Base-by-base conservation (phyloP, 2,797 vertebrate species). In the Pteropus rufus region DNA sequence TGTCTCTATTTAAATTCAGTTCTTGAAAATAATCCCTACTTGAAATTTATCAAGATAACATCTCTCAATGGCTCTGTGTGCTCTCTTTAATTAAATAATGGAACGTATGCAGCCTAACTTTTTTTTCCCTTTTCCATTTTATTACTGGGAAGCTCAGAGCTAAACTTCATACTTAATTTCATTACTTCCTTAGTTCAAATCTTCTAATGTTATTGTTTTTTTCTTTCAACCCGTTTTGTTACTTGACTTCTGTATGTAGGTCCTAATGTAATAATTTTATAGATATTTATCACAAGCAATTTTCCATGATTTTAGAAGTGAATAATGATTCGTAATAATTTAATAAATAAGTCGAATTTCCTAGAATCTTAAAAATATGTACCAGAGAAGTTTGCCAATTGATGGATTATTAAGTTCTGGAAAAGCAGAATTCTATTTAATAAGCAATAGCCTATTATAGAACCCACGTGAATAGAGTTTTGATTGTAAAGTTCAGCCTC, bases 151-250 rank as follows among this genome's bases (percentile, higher is more conserved):
- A 64, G 49, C 34, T 94, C 67, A 91, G 56, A 90, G 80, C 9
- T 87, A 77, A 94, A 73, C 11, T 79, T 39, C 31, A 67, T 72
- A n/a, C n/a, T 75, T 91, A 49, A 87, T 70, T 44, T n/a, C 44
- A 72, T 88, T 91, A 91, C 58, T 90, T 89, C 52, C 44, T 94
- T 73, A 34, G 49, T 46, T 58, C 69, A 39, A 81, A 49, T 49
- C 21, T 73, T 91, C 39, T 56, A 60, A 60, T 72, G 41, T 3
- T 52, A 58, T 73, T 52, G 7, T 75, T 73, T 84, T 89, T 54
- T 89, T 87, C 26, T 79, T 81, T 90, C 65, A 76, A 62, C 39
- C n/a, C 65, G 75, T 76, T 96, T 89, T 95, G 65, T 86, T 60
- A 64, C 49, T 54, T 84, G 52, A 64, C 52, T 62, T 95, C 36